A percentile compares a stretch with the other conserved stretches of the same genome.
Evolutionary conservation across 2,797 vertebrate species (phyloP).

Genomic region (Lepidocolaptes lacrymiger): DNA sequence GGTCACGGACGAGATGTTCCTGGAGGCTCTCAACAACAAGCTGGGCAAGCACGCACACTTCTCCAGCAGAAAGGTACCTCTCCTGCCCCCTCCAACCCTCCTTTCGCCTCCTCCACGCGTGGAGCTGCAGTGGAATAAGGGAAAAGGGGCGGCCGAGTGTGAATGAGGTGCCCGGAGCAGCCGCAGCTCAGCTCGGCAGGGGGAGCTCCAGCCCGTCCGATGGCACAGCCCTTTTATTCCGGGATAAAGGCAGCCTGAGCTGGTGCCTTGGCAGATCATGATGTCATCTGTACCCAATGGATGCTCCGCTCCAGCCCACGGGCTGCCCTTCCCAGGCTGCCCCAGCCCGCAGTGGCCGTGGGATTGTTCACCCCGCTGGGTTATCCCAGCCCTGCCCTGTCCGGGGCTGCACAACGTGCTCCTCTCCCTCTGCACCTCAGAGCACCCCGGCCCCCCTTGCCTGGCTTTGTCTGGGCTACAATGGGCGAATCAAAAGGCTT

Average conservation of each 20-base stretch:
- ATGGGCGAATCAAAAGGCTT: neutral
- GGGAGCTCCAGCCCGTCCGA: conserved; percentile 69
- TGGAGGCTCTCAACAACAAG: conserved; percentile 93
- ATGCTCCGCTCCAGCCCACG: conserved; percentile 40
- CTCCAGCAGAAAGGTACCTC: conserved; percentile 92
- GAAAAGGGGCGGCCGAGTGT: fast-evolving
- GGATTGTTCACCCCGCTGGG: conserved; percentile 49
- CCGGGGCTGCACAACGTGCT: neutral
- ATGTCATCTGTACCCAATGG: conserved; percentile 93
- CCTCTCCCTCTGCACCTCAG: neutral
- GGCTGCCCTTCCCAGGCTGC: conserved; percentile 58
- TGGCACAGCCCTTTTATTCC: neutral
- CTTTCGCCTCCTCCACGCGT: neutral
- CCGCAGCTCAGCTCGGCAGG: conserved; percentile 42
- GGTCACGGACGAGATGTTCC: conserved; percentile 95
- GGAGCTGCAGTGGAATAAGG: neutral
- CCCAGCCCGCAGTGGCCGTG: conserved; percentile 34
- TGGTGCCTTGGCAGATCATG: conserved; percentile 74
- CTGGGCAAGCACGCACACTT: conserved; percentile 93
- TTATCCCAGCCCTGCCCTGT: neutral
- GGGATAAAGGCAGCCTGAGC: neutral
- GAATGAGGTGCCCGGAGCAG: neutral
- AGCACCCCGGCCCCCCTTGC: neutral
- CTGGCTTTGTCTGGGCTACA: neutral
- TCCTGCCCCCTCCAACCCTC: neutral